A percentile compares a stretch with the other conserved stretches of the same genome.
Evolutionary conservation across 2,888 invertebrate genomes (phyloP).

Genomic region (Sarcophaga caerulescens): DNA sequence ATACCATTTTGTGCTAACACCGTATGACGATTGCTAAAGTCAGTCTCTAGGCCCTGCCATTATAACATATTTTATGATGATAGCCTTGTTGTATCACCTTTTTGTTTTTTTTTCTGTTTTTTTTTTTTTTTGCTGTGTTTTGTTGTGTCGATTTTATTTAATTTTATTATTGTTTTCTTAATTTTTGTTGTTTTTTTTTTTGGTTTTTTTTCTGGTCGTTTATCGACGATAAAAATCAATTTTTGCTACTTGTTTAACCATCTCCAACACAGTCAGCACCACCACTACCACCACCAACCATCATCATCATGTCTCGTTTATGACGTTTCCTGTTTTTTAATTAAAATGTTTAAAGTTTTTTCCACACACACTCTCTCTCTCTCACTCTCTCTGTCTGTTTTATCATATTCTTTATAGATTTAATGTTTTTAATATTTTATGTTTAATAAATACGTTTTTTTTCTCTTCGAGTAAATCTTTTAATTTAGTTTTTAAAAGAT

Average conservation of each 20-base stretch:
- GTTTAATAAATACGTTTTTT: too few species aligned
- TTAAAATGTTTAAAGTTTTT: conserved; percentile 49
- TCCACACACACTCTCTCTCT: neutral
- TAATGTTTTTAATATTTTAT: too few species aligned
- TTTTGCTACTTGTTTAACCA: neutral
- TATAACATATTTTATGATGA: conserved; percentile 16
- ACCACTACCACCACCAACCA: neutral
- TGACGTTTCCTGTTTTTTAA: conserved; percentile 60
- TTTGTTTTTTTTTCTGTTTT: conserved; percentile 22
- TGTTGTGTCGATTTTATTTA: neutral
- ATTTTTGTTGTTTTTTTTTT: neutral
- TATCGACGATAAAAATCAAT: neutral
- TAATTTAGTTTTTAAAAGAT: too few species aligned
- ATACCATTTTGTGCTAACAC: too few species aligned
- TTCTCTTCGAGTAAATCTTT: too few species aligned
- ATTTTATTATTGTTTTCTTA: conserved; percentile 29
- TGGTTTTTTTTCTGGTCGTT: neutral
- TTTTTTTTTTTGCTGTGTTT: too few species aligned
- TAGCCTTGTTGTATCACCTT: conserved; percentile 59
- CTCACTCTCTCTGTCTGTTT: too few species aligned
- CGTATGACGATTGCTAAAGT: too few species aligned
- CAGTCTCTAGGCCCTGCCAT: neutral
- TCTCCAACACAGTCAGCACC: neutral
- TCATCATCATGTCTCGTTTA: conserved; percentile 47
- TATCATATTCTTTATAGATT: too few species aligned